Conservation (phyloP, 2,797 vertebrate genomes). For the Peromyscus aztecus region DNA sequence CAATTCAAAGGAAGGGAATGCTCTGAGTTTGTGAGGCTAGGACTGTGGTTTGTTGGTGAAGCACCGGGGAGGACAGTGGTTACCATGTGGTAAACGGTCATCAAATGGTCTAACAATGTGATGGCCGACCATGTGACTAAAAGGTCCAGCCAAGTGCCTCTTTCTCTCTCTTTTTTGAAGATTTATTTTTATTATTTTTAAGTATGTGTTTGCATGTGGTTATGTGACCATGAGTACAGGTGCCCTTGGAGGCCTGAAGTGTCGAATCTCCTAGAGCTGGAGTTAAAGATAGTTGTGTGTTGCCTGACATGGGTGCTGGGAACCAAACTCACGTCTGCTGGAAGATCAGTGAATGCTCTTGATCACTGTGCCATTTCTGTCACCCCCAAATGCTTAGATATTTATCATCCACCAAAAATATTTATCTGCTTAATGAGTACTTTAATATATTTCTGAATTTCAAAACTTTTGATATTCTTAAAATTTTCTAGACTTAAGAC, state of each 20-base stretch:
- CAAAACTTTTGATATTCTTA: conserved; percentile 2
- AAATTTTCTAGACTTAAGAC: background rate
- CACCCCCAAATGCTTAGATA: background rate
- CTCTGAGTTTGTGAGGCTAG: background rate
- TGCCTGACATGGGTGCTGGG: background rate
- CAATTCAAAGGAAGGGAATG: background rate
- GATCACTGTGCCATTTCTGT: too few relatives aligned
- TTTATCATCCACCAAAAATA: background rate
- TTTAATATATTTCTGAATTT: conserved; percentile 3
- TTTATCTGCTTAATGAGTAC: background rate
- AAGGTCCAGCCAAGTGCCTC: background rate
- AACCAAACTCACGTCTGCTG: background rate
- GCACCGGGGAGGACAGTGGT: background rate
- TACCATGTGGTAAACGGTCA: background rate
- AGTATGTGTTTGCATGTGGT: too few relatives aligned
- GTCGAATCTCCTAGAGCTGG: too few relatives aligned
- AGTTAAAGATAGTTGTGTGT: background rate
- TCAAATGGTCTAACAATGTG: background rate
- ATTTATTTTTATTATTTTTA: background rate
- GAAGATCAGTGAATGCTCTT: background rate
- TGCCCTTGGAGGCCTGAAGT: too few relatives aligned
- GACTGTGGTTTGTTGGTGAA: background rate
- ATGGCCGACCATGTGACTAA: background rate
- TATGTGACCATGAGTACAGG: background rate
- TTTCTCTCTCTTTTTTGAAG: background rate